These are phyloP conservation scores for Chironomus tentans DNA, from an alignment of 2,888 invertebrate genomes.

Conservation along the genomic window DNA sequence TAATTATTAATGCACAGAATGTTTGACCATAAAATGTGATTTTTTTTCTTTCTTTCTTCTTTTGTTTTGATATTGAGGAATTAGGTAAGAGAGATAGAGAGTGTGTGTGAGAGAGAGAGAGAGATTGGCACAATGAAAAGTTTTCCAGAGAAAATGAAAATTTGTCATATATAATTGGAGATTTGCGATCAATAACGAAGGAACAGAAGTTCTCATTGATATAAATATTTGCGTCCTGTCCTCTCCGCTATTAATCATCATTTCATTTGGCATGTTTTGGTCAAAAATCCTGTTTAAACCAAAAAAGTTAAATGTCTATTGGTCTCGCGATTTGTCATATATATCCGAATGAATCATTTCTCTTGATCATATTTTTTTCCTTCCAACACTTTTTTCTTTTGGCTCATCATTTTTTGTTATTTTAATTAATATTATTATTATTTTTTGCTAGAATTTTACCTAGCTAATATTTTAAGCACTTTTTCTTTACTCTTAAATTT, in stretches of 20 bases:
- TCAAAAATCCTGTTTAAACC: slow-evolving; percentile 33
- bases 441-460: slow-evolving; percentile 26
- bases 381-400: slow-evolving; percentile 24
- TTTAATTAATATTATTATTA: background rate
- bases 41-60: slow-evolving; percentile 12
- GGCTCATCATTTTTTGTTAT: background rate
- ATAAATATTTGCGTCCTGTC: slow-evolving; percentile 6
- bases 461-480: slow-evolving; percentile 32
- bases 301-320: background rate
- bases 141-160: background rate
- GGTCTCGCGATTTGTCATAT: background rate
- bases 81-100: background rate
- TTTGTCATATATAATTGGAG: background rate
- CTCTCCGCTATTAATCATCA: background rate
- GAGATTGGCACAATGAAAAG: slow-evolving; percentile 24
- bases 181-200: background rate
- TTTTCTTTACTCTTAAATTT: slow-evolving; percentile 8
- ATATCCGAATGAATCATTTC: background rate
- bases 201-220: slow-evolving; percentile 8
- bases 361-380: slow-evolving; percentile 25
- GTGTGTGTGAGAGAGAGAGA: background rate
- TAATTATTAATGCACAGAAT: slow-evolving; percentile 47
- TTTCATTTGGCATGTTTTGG: slow-evolving; percentile 28
- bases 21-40: slow-evolving; percentile 55
- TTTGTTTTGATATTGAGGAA: background rate